phyloP scores from a whole-genome alignment of 2,797 vertebrate species.

The Distichodus sexfasciatus region DNA sequence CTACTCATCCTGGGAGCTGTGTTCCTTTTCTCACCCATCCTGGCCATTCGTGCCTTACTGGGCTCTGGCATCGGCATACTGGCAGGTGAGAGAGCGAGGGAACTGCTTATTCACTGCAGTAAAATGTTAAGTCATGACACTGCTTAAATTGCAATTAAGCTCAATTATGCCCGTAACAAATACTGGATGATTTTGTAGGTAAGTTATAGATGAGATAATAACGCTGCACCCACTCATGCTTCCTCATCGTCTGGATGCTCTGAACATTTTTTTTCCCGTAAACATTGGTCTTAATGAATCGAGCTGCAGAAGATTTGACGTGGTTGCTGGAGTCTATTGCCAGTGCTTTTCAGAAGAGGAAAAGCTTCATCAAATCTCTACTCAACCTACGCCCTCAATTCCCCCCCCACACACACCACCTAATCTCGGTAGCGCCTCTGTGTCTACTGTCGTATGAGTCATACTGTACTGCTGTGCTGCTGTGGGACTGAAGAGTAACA shows the following conservation, averaged over 20 bases:
- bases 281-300: too few species aligned
- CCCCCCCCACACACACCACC: constrained; percentile 3
- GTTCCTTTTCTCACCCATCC: constrained; percentile 71
- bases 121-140: not conserved
- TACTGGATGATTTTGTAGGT: too few species aligned
- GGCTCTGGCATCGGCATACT: constrained; percentile 68
- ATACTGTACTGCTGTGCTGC: not conserved
- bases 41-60: constrained; percentile 65
- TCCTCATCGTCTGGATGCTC: not conserved
- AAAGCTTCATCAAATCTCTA: not conserved
- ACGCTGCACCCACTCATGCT: too few species aligned
- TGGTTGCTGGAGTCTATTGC: not conserved
- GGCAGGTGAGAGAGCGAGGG: constrained; percentile 61
- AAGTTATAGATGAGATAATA: too few species aligned
- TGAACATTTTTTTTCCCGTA: too few species aligned
- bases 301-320: not conserved
- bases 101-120: not conserved
- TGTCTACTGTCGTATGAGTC: constrained; percentile 17
- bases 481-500: not conserved
- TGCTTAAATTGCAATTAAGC: too few species aligned
- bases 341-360: not conserved
- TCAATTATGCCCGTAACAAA: too few species aligned
- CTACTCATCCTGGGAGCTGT: constrained; percentile 70
- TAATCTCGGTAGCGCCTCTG: not conserved
- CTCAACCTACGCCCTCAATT: not conserved